These are phyloP conservation scores for Tetragonula clypearis DNA, from an alignment of 1,140 invertebrate genomes.

Conservation along the genomic window DNA sequence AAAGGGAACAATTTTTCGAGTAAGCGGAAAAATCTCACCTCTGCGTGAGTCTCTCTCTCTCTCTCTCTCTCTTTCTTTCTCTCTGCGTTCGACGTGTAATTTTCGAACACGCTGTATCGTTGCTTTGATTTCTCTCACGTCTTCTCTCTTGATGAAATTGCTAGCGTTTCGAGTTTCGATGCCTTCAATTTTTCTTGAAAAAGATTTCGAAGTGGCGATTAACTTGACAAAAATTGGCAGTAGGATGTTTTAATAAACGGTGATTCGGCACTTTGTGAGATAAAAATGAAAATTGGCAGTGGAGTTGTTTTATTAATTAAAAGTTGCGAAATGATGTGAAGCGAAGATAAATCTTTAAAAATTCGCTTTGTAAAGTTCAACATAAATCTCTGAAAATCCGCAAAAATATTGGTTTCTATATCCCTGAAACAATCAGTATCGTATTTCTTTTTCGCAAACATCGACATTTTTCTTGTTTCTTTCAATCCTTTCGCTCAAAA, in stretches of 20 bases:
- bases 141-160: not conserved
- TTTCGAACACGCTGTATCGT: conserved; percentile 41
- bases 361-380: not conserved
- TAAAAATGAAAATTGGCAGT: too few species aligned
- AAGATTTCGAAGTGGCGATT: not conserved
- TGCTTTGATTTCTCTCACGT: not conserved
- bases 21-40: conserved; percentile 42
- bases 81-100: conserved; percentile 47
- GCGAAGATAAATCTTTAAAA: not conserved
- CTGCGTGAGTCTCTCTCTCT: conserved; percentile 1
- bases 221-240: too few species aligned
- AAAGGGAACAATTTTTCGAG: conserved; percentile 1
- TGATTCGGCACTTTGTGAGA: too few species aligned
- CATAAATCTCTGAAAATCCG: not conserved
- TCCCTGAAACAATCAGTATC: not conserved
- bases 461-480: not conserved
- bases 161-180: not conserved
- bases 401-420: not conserved
- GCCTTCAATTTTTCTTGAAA: not conserved
- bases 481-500: not conserved
- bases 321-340: too few species aligned
- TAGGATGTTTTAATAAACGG: too few species aligned
- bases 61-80: not conserved
- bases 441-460: not conserved
- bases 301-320: not conserved